Base-by-base conservation (phyloP, 2,888 invertebrate genomes). In the Helicoverpa assulta region DNA sequence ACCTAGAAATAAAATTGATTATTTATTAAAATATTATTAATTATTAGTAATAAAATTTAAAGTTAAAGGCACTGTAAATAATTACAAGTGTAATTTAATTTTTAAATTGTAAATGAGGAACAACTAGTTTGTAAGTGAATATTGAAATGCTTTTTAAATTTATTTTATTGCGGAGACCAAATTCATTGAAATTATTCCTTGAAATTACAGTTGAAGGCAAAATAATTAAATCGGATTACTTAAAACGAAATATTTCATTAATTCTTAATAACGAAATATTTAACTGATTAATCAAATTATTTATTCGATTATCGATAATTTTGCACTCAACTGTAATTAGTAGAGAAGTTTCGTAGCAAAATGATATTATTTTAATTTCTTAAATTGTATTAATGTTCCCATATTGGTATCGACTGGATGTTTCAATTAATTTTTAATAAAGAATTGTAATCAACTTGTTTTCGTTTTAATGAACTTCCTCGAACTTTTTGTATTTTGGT, bases 71-170 rank as follows among this genome's bases (percentile, higher is more conserved):
- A 67, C 72, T 88, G 87, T 89, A 89, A 83, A 88, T 88, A 87
- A 80, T 80, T 80, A 77, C 62, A 75, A 76, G 81, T 82, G 57
- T 88, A 86, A 81, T 85, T 80, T 86, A 86, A 86, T 84, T 88
- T 88, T 87, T 83, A 86, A 89, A 88, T 89, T 92, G 92, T 94
- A 93, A 93, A 93, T 90, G 95, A 94, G 95, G 95, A 95, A 91
- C 95, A 95, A 95, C 87, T 95, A 95, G 93, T 21, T 57, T n/a
- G 40, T 94, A 94, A 94, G 93, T 68, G 68, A 70, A 71, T 72
- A 68, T 70, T 73, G 64, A 75, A 78, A 75, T 80, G 80, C 82
- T 78, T 81, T 59, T 62, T 59, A 12, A 53, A 67, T 76, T 81
- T 70, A 26, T 71, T 80, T 69, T 67, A 81, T 67, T 67, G 73